Evolutionary conservation across 2,888 invertebrate species (phyloP).

Genomic region (Eristalinus aeneus): DNA sequence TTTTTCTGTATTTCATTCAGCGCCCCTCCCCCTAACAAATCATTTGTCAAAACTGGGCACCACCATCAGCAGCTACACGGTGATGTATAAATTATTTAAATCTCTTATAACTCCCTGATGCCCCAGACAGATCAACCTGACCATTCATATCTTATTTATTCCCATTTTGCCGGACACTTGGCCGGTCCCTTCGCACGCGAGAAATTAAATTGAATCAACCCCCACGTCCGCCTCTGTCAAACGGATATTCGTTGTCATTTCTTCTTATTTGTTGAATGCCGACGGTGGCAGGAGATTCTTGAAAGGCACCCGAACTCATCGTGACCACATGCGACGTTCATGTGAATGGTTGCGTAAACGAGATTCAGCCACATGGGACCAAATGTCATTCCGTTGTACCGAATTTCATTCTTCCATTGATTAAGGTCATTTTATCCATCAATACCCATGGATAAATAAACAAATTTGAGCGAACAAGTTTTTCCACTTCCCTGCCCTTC

Average conservation of each 20-base stretch:
- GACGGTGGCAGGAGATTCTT: conserved; percentile 52
- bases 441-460: conserved; percentile 74
- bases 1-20: neutral
- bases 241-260: conserved; percentile 43
- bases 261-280: conserved; percentile 50
- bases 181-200: conserved; percentile 22
- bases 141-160: conserved; percentile 73
- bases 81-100: conserved; percentile 64
- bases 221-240: conserved; percentile 64
- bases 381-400: conserved; percentile 73
- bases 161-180: conserved; percentile 52
- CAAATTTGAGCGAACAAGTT: conserved; percentile 61
- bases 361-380: conserved; percentile 75
- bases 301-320: conserved; percentile 35
- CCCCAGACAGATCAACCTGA: conserved; percentile 71
- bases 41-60: conserved; percentile 38
- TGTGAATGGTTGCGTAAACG: conserved; percentile 60
- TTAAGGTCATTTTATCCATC: conserved; percentile 78
- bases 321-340: conserved; percentile 56
- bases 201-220: conserved; percentile 50
- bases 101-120: conserved; percentile 45
- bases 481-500: conserved; percentile 33
- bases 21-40: conserved; percentile 8
- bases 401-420: conserved; percentile 75
- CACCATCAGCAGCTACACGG: neutral